Evolutionary conservation across 2,888 invertebrate species (phyloP).

Genomic region (Elegia similella): DNA sequence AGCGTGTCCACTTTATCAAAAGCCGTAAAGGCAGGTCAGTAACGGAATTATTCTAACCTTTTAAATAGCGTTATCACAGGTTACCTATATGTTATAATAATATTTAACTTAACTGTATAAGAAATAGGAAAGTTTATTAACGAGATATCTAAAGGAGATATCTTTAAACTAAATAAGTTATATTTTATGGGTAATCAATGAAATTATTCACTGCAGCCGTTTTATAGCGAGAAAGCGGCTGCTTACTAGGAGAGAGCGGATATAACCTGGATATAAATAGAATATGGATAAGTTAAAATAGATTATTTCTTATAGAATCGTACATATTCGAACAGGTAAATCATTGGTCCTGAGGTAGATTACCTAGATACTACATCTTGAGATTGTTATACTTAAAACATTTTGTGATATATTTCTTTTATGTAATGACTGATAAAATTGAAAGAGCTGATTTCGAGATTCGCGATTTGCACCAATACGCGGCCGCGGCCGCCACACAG

Average conservation of each 20-base stretch:
- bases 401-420: neutral
- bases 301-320: constrained; percentile 21
- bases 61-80: constrained; percentile 16
- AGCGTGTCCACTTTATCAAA: neutral
- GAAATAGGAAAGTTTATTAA: neutral
- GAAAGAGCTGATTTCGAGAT: neutral
- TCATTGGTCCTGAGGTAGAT: constrained; percentile 72
- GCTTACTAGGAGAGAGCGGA: neutral
- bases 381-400: neutral
- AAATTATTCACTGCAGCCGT: neutral
- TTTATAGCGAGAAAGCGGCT: neutral
- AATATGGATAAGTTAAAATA: constrained; percentile 23
- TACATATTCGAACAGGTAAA: constrained; percentile 29
- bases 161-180: neutral
- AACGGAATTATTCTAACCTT: neutral
- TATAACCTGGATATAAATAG: constrained; percentile 1
- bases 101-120: constrained; percentile 10
- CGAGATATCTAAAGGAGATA: constrained; percentile 5
- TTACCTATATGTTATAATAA: constrained; percentile 9
- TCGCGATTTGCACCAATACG: constrained; percentile 1
- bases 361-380: constrained; percentile 40
- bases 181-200: neutral
- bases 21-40: neutral
- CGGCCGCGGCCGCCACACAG: constrained; percentile 19
- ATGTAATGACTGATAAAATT: neutral